phyloP scores from a whole-genome alignment of 92 coral and sea anemone genomes.

The Plumapathes pennacea region DNA sequence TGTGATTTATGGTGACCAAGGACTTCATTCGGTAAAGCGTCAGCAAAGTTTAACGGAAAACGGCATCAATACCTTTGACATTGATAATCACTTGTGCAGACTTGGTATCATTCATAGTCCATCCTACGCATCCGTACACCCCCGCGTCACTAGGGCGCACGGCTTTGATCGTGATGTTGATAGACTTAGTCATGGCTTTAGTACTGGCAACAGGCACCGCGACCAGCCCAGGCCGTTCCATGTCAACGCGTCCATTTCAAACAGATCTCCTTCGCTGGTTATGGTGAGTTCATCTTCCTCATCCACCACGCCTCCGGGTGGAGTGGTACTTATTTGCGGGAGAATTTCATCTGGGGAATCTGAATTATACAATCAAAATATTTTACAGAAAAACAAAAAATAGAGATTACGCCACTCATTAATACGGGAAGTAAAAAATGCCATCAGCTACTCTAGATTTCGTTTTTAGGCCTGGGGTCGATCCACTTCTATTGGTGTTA shows the following conservation, averaged over 20 bases:
- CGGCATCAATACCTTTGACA: constrained; percentile 19
- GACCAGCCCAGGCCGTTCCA: constrained; percentile 5
- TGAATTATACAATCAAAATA: background rate
- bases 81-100: constrained; percentile 31
- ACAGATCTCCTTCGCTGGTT: constrained; percentile 13
- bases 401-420: too few relatives aligned
- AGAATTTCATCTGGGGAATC: background rate
- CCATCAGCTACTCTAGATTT: too few relatives aligned
- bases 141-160: too few relatives aligned
- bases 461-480: too few relatives aligned
- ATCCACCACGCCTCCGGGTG: constrained; percentile 4
- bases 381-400: background rate
- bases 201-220: background rate
- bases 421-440: too few relatives aligned
- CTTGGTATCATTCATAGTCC: constrained; percentile 43
- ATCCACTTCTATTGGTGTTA: too few relatives aligned
- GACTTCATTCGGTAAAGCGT: too few relatives aligned
- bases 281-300: constrained; percentile 9
- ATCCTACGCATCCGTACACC: constrained; percentile 61
- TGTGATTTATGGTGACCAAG: too few relatives aligned
- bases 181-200: background rate
- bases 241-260: constrained; percentile 16
- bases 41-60: too few relatives aligned
- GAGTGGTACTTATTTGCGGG: constrained; percentile 3
- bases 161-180: too few relatives aligned